phyloP scores from a whole-genome alignment of 2,113 vertebrate species.

The Alexandromys fortis region DNA sequence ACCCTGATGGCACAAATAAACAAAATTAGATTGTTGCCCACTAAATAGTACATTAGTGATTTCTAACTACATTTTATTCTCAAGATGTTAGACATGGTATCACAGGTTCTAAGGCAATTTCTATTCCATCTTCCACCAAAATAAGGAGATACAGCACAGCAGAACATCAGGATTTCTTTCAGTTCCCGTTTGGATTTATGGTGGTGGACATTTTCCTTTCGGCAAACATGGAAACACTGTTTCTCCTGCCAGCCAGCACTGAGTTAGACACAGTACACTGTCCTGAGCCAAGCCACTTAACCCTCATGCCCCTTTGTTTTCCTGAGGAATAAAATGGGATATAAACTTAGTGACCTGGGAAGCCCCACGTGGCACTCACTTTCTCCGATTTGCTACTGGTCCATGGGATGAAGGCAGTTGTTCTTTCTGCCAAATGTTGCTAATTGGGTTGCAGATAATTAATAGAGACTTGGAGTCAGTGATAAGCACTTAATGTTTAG shows the following conservation, averaged over 20 bases:
- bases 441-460: conserved; percentile 40
- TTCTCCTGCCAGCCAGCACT: not conserved
- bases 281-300: not conserved
- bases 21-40: not conserved
- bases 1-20: not conserved
- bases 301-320: not conserved
- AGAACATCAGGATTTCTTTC: not conserved
- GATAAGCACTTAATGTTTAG: not conserved
- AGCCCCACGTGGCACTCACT: not conserved
- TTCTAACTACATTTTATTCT: not conserved
- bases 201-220: not conserved
- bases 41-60: not conserved
- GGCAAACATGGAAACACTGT: not conserved
- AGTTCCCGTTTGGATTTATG: not conserved
- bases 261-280: not conserved
- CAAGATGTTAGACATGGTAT: not conserved
- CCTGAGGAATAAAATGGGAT: not conserved
- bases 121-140: not conserved
- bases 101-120: not conserved
- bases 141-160: not conserved
- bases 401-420: not conserved
- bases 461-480: not conserved
- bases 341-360: not conserved
- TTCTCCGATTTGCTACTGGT: not conserved
- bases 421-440: conserved; percentile 36